Conservation (phyloP, 1,140 invertebrate species). For the Macrocentrus cingulum region DNA sequence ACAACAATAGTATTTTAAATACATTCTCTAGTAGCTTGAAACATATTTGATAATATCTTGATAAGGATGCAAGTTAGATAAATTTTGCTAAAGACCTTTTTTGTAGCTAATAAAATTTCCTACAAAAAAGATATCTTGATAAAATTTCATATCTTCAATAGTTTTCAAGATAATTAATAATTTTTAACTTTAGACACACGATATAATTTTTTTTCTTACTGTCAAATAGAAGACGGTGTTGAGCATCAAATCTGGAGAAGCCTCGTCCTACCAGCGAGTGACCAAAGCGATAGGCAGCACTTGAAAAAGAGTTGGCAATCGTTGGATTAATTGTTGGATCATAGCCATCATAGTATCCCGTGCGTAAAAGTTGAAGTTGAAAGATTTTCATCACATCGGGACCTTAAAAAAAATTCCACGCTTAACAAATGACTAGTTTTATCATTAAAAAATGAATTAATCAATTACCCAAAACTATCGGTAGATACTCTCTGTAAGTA, state of each 20-base stretch:
- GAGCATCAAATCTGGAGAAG: conserved; percentile 66
- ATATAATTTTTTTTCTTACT: conserved; percentile 64
- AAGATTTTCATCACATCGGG: conserved; percentile 72
- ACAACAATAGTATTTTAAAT: too few relatives aligned
- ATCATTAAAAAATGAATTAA: neutral
- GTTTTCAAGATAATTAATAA: too few relatives aligned
- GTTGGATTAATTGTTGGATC: conserved; percentile 80
- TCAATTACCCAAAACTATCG: conserved; percentile 72
- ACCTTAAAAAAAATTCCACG: conserved; percentile 48
- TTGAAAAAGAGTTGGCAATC: conserved; percentile 89
- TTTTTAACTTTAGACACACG: too few relatives aligned
- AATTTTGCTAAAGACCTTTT: too few relatives aligned
- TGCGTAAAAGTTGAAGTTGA: conserved; percentile 65
- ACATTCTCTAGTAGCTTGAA: too few relatives aligned
- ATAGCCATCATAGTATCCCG: conserved; percentile 73
- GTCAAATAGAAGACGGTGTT: conserved; percentile 67
- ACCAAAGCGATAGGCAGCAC: conserved; percentile 94
- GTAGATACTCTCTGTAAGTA: conserved; percentile 86
- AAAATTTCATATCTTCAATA: too few relatives aligned
- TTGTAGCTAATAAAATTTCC: too few relatives aligned
- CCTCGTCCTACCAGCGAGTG: conserved; percentile 88
- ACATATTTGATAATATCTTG: too few relatives aligned
- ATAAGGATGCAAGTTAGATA: too few relatives aligned
- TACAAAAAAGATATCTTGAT: too few relatives aligned
- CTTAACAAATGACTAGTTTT: neutral